A percentile compares a stretch with the other conserved stretches of the same genome.
phyloP scores from a whole-genome alignment of 2,797 vertebrate species.

The Nyctibius grandis region DNA sequence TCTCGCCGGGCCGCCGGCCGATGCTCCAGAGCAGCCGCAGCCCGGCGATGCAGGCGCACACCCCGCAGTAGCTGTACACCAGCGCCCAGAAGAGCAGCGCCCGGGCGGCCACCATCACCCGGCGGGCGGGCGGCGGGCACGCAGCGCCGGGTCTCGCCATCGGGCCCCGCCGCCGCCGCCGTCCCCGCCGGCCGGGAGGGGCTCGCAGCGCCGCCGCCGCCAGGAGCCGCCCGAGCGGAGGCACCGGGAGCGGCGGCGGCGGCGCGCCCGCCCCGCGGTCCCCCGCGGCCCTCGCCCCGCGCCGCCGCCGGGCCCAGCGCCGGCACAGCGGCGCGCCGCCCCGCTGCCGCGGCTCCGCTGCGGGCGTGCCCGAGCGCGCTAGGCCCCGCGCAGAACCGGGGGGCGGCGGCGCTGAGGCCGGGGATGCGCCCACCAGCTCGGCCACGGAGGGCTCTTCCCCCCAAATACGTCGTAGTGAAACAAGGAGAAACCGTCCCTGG shows the following conservation, averaged over 20 bases:
- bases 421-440: not conserved
- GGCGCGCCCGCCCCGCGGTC: not conserved
- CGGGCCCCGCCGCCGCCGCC: not conserved
- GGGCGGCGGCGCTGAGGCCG: not conserved
- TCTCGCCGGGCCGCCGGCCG: constrained; percentile 80
- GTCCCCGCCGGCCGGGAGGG: not conserved
- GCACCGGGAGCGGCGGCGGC: not conserved
- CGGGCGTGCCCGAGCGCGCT: not conserved
- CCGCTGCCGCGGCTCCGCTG: not conserved
- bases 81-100: constrained; percentile 86
- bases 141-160: constrained; percentile 21
- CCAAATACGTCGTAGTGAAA: rapidly evolving
- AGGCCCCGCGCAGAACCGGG: not conserved
- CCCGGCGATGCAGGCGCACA: constrained; percentile 83
- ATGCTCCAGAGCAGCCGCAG: constrained; percentile 93
- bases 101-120: constrained; percentile 77
- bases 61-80: constrained; percentile 87
- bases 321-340: too few species aligned
- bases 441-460: not conserved
- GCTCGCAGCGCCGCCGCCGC: not conserved
- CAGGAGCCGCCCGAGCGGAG: constrained; percentile 2
- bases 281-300: not conserved
- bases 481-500: not conserved
- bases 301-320: not conserved
- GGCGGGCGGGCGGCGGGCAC: constrained; percentile 50